Evolutionary conservation across 2,888 invertebrate genomes (phyloP), one percentile per base, ranked within the genome.

Genomic region (Listrodromus nycthemerus): DNA sequence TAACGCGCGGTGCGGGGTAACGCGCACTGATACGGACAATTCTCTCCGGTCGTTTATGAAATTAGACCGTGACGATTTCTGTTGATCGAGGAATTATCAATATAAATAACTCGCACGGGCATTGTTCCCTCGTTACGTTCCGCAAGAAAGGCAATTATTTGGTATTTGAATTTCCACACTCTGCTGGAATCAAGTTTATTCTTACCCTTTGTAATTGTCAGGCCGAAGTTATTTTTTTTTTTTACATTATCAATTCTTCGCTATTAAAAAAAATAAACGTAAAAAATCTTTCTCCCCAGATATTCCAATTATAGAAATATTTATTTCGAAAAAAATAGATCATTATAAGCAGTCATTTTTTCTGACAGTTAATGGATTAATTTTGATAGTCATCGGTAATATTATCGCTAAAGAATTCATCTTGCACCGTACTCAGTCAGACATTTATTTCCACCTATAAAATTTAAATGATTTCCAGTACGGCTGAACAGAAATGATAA

Each of bases 41-140:
- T 61, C 50, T 30, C 75, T 50, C 41, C 41, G 58, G 69, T 58
- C 67, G 69, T 61, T 61, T 61, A 30, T 61, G 30, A 61, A 61
- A 30, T 27, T 24, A 30, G 27, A 61, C 30, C 58, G 58, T 30
- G 58, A 61, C 58, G 27, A 27, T 61, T 61, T 27, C n/a, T 30
- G 58, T 61, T 27, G 16, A 61, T 27, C 27, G 16, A 30, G 27
- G 58, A 61, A 61, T 27, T 61, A 30, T 16, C 1, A 30, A 61
- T 61, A 30, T 61, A 61, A 61, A 61, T 30, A 16, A 61, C 27
- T 61, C 27, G 30, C 58, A 6, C 27, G 13, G 50, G 58, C 30
- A 61, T 61, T 61, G 58, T 61, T 61, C 27, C 30, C 16, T 13
- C 4, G 27, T 16, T 24, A 30, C 50, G n/a, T 61, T 61, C 27